A percentile compares a stretch with the other conserved stretches of the same genome.
Evolutionary conservation across 92 coral and sea anemone genomes (phyloP).

Genomic region (Scolanthus callimorphus): DNA sequence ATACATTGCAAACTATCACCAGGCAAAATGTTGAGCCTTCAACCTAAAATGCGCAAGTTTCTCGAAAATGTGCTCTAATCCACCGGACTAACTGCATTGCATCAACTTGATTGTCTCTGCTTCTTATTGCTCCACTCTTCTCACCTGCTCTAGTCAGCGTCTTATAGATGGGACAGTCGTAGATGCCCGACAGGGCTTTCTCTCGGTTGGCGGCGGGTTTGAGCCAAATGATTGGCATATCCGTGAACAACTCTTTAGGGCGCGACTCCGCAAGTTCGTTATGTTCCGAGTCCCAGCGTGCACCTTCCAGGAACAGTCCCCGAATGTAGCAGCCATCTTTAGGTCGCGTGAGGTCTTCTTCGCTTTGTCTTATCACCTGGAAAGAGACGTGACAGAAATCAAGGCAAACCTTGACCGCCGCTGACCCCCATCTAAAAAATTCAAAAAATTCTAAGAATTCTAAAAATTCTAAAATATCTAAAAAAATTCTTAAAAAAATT

Average conservation of each 20-base stretch:
- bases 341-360: conserved; percentile 73
- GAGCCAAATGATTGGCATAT: conserved; percentile 97
- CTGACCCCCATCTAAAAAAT: background rate
- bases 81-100: no score
- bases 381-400: background rate
- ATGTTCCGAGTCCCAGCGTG: conserved; percentile 89
- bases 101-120: background rate
- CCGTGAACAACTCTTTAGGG: conserved; percentile 96
- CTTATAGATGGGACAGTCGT: conserved; percentile 96
- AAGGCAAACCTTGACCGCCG: background rate
- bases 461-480: no score
- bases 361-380: conserved; percentile 78
- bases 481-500: background rate
- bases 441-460: no score
- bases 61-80: no score
- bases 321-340: conserved; percentile 94
- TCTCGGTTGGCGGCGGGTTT: conserved; percentile 96
- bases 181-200: conserved; percentile 81
- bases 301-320: conserved; percentile 95
- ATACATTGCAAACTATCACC: no score
- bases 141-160: conserved; percentile 95
- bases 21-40: no score
- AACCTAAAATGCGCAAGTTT: no score
- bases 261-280: conserved; percentile 90
- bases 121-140: no score